Evolutionary conservation across 2,888 invertebrate genomes (phyloP).

Genomic region (Nomada hirtipes): DNA sequence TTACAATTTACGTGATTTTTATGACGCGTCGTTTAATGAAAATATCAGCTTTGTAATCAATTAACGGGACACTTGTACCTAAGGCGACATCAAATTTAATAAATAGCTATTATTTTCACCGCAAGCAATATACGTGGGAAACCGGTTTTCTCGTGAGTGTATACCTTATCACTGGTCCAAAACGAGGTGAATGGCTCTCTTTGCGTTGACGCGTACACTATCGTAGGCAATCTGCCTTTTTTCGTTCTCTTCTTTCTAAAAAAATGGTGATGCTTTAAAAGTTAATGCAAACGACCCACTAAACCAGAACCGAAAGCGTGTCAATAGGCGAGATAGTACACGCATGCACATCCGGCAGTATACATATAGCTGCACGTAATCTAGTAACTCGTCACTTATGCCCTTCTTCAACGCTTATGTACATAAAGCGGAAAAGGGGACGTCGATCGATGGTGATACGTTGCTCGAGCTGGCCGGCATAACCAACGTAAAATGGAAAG

Average conservation of each 20-base stretch:
- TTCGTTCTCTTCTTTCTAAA: neutral
- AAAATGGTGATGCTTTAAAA: constrained; percentile 9
- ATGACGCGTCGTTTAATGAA: neutral
- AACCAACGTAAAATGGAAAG: constrained; percentile 74
- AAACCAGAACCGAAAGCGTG: constrained; percentile 61
- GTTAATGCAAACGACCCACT: constrained; percentile 35
- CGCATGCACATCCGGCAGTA: constrained; percentile 53
- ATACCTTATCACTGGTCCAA: neutral
- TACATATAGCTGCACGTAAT: constrained; percentile 14
- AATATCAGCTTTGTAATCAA: constrained; percentile 7
- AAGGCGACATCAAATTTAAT: neutral
- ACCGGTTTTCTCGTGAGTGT: constrained; percentile 35
- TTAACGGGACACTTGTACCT: neutral
- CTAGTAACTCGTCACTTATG: constrained; percentile 48
- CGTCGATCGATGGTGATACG: constrained; percentile 51
- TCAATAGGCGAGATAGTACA: constrained; percentile 58
- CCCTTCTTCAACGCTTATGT: constrained; percentile 49
- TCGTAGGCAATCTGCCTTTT: neutral
- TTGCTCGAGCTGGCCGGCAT: constrained; percentile 34
- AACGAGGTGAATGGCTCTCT: neutral
- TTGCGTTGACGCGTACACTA: neutral
- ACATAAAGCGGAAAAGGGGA: constrained; percentile 64
- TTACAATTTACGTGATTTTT: neutral
- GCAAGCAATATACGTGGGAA: constrained; percentile 5
- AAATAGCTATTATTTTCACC: constrained; percentile 2